Evolutionary conservation across 2,113 vertebrate genomes (phyloP).

Genomic region (Chunga burmeisteri): DNA sequence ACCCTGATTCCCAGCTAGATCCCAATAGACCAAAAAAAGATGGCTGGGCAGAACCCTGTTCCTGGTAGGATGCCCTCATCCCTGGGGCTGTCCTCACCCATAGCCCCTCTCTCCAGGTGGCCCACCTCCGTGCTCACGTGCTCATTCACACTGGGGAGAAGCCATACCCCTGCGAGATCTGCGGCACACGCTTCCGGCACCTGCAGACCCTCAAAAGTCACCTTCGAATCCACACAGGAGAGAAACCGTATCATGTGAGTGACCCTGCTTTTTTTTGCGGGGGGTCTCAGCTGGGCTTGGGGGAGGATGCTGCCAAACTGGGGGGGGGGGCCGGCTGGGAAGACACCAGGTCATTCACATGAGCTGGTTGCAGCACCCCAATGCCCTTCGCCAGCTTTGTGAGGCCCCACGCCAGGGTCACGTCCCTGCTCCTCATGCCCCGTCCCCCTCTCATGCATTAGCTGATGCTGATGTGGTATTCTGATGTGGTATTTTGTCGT

Average conservation of each 20-base stretch:
- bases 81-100: neutral
- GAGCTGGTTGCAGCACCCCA: neutral
- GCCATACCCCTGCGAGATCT: constrained; percentile 97
- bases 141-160: constrained; percentile 98
- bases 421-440: neutral
- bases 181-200: constrained; percentile 94
- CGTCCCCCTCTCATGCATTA: rapidly evolving
- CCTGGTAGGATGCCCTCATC: neutral
- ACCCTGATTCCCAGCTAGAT: neutral
- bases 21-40: neutral
- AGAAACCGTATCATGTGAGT: constrained; percentile 98
- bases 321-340: neutral
- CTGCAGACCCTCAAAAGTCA: constrained; percentile 97
- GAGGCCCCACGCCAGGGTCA: neutral
- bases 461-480: neutral
- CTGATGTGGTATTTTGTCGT: neutral
- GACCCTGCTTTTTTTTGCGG: neutral
- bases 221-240: constrained; percentile 96
- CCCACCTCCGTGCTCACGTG: constrained; percentile 95
- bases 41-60: rapidly evolving
- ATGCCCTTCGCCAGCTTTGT: rapidly evolving
- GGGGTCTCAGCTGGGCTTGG: neutral
- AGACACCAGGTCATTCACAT: rapidly evolving
- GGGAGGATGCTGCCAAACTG: neutral
- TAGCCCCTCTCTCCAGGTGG: constrained; percentile 78